phyloP scores from a whole-genome alignment of 1,140 invertebrate genomes.

The Brachionus koreanus region DNA sequence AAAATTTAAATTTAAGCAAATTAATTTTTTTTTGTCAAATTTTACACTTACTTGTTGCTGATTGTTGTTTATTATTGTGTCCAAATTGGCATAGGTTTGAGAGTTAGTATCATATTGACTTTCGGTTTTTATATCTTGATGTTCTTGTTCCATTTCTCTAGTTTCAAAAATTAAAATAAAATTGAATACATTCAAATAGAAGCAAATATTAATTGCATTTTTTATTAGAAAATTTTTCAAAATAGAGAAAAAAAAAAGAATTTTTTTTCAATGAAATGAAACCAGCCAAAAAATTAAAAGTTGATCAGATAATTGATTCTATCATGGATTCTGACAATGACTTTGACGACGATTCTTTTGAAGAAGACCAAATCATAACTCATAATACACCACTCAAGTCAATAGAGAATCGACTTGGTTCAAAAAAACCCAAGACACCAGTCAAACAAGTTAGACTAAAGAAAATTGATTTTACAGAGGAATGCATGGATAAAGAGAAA shows the following conservation, averaged over 20 bases:
- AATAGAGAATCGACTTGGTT: background rate
- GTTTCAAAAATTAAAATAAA: slow-evolving; percentile 10
- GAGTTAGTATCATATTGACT: background rate
- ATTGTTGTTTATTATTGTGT: background rate
- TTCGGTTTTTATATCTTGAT: background rate
- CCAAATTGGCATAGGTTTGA: slow-evolving; percentile 8
- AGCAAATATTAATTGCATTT: background rate
- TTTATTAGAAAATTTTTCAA: background rate
- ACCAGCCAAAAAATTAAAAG: slow-evolving; percentile 18
- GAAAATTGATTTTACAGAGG: background rate
- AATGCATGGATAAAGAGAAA: background rate
- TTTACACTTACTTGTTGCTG: background rate
- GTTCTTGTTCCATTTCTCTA: background rate
- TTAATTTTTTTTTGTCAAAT: background rate
- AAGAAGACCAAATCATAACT: background rate
- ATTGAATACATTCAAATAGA: background rate
- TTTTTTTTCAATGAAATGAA: background rate
- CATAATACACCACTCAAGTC: slow-evolving; percentile 12
- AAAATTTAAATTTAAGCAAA: background rate
- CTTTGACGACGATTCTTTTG: background rate
- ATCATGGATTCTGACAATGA: background rate
- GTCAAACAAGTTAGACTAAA: background rate
- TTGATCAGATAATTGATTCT: slow-evolving; percentile 5
- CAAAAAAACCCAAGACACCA: background rate
- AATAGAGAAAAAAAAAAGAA: background rate